Conservation (phyloP, 2,113 vertebrate genomes). For the Chionodraco myersi region DNA sequence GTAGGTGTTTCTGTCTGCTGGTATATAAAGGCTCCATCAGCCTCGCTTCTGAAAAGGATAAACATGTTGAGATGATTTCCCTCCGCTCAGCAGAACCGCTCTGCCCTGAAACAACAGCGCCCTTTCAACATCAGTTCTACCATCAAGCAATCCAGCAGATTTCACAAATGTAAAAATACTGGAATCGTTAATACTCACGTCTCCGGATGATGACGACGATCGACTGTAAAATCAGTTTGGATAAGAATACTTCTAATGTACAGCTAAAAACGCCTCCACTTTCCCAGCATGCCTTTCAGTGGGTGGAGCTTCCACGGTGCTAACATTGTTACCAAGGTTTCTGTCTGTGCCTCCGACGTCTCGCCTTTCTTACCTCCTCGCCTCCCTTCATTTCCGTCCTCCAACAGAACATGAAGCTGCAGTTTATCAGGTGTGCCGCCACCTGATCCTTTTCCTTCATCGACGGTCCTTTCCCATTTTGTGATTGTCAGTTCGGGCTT, state of each 20-base stretch:
- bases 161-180: conserved; percentile 50
- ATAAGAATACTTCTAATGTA: conserved; percentile 28
- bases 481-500: not conserved
- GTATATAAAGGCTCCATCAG: conserved; percentile 42
- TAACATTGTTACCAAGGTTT: conserved; percentile 8
- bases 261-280: conserved; percentile 15
- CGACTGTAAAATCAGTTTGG: conserved; percentile 33
- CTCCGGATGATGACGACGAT: conserved; percentile 28
- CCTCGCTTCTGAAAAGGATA: conserved; percentile 18
- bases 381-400: not conserved
- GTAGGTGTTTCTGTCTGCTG: not conserved
- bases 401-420: not conserved
- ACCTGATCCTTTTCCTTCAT: not conserved
- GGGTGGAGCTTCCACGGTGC: conserved; percentile 45
- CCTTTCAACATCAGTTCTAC: not conserved
- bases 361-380: not conserved
- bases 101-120: not conserved
- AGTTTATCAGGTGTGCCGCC: not conserved
- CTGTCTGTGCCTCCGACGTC: conserved; percentile 27
- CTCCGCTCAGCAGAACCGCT: not conserved
- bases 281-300: conserved; percentile 58
- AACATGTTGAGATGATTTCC: conserved; percentile 2
- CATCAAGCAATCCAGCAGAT: not conserved
- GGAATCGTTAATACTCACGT: conserved; percentile 26
- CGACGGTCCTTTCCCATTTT: no score